A percentile compares a stretch with the other conserved stretches of the same genome.
Evolutionary conservation across 2,113 vertebrate genomes (phyloP).

Genomic region (Pelusios castaneus): DNA sequence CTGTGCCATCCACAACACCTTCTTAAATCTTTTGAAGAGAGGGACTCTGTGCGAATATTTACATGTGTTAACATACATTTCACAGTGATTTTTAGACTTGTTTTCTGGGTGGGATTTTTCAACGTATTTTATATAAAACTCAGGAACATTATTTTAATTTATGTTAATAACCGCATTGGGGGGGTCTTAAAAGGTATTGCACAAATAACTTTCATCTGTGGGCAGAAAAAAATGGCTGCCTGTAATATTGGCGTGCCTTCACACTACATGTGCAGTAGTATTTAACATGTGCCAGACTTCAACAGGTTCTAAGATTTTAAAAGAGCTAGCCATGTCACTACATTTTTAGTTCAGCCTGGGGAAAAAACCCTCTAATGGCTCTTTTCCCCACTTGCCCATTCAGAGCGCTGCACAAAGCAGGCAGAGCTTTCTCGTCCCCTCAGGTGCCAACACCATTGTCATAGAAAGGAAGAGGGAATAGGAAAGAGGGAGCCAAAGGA

Average conservation of each 20-base stretch:
- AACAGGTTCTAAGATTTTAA: too few relatives aligned
- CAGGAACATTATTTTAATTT: conserved; percentile 23
- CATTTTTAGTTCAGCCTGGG: too few relatives aligned
- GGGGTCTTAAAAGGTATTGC: conserved; percentile 35
- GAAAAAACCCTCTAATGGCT: too few relatives aligned
- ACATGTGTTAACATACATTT: conserved; percentile 31
- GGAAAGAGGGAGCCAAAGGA: too few relatives aligned
- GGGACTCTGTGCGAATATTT: not conserved
- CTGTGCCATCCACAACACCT: conserved; percentile 48
- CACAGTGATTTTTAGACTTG: conserved; percentile 51
- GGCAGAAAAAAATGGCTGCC: not conserved
- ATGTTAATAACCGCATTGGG: not conserved
- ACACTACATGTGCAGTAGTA: not conserved
- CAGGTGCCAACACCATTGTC: too few relatives aligned
- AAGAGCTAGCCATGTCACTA: too few relatives aligned
- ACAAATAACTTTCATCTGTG: conserved; percentile 12
- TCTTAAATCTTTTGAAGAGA: conserved; percentile 63
- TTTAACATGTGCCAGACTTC: too few relatives aligned
- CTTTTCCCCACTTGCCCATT: too few relatives aligned
- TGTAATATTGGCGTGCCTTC: conserved; percentile 10
- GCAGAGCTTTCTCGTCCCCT: too few relatives aligned
- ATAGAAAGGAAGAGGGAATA: too few relatives aligned
- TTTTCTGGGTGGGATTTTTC: conserved; percentile 60
- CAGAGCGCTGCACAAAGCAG: too few relatives aligned
- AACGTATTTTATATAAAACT: conserved; percentile 24